Conservation (phyloP, 2,113 vertebrate species). For the Andinoacara biseriatus region DNA sequence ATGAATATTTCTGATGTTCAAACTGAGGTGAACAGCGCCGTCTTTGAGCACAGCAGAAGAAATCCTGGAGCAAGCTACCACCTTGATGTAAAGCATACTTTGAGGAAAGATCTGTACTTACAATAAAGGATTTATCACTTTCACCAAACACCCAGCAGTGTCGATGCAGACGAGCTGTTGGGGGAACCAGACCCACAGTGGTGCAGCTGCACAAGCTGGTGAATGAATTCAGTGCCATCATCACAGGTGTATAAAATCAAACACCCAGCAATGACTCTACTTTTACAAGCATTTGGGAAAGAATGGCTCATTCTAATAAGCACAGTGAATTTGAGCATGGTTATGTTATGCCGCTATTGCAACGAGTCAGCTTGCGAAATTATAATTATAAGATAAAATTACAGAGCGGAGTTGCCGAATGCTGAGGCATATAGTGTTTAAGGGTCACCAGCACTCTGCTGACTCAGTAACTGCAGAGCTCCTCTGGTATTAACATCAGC, state of each 20-base stretch:
- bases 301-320: neutral
- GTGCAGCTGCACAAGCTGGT: too few relatives aligned
- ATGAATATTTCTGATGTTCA: conserved; percentile 84
- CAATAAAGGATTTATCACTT: conserved; percentile 36
- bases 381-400: too few relatives aligned
- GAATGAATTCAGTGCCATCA: too few relatives aligned
- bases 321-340: neutral
- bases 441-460: neutral
- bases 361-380: neutral
- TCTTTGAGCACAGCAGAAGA: conserved; percentile 83
- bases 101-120: conserved; percentile 87
- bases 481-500: neutral
- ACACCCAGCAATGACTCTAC: neutral
- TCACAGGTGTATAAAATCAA: neutral
- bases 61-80: conserved; percentile 71
- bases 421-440: neutral
- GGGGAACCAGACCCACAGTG: too few relatives aligned
- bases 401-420: neutral
- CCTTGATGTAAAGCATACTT: conserved; percentile 85
- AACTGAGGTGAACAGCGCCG: conserved; percentile 80
- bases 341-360: neutral
- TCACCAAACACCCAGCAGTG: neutral
- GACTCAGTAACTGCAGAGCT: neutral
- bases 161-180: neutral
- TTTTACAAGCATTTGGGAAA: neutral